These are phyloP conservation scores for Omphaloscelis lunosa DNA, from an alignment of 2,888 invertebrate species.

Conservation along the genomic window DNA sequence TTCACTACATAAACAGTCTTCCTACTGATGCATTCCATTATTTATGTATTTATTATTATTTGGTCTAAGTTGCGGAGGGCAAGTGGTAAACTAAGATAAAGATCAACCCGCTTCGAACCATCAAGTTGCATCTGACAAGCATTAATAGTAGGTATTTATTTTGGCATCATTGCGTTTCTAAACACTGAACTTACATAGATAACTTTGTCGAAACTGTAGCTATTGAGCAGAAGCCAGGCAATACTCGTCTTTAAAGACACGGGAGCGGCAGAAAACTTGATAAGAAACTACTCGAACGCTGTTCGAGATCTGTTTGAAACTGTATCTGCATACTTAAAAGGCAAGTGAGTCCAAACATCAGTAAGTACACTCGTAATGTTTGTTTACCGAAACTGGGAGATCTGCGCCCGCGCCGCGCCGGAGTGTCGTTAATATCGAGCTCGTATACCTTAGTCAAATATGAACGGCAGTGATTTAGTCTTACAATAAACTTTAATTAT, in stretches of 20 bases:
- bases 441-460: not conserved
- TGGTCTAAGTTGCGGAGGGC: not conserved
- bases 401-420: not conserved
- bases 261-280: not conserved
- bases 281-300: not conserved
- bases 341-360: conserved; percentile 9
- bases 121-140: too few species aligned
- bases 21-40: not conserved
- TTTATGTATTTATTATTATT: not conserved
- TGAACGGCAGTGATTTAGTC: too few species aligned
- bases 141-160: too few species aligned
- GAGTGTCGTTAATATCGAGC: not conserved
- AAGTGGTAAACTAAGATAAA: not conserved
- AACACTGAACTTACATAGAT: too few species aligned
- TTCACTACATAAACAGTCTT: not conserved
- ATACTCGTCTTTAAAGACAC: not conserved
- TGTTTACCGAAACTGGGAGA: not conserved
- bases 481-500: too few species aligned
- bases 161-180: too few species aligned
- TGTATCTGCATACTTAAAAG: not conserved
- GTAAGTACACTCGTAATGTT: not conserved
- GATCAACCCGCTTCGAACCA: not conserved
- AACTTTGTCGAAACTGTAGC: not conserved
- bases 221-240: not conserved
- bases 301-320: not conserved